Percentiles rank a stretch among this genome's conserved stretches.
These are phyloP conservation scores for Phalera bucephala DNA, from an alignment of 2,888 invertebrate genomes.

Conservation along the genomic window DNA sequence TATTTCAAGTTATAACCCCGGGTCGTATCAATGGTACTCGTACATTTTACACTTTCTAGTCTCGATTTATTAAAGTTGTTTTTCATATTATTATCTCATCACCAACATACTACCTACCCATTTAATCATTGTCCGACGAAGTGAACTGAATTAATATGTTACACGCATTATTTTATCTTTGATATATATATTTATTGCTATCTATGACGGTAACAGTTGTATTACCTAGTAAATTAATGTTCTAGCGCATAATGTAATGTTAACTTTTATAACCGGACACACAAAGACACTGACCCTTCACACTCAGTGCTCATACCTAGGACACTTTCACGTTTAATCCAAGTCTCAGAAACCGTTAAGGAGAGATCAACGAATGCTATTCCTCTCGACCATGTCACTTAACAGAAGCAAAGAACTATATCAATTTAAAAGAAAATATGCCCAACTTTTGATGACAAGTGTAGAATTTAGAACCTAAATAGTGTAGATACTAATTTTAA, in stretches of 20 bases:
- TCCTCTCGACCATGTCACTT: too few species aligned
- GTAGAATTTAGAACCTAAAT: too few species aligned
- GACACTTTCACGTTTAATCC: too few species aligned
- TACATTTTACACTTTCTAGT: conserved; percentile 75
- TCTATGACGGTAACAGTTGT: conserved; percentile 18
- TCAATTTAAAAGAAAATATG: too few species aligned
- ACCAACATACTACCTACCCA: conserved; percentile 28
- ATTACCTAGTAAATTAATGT: conserved; percentile 24
- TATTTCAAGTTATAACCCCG: conserved; percentile 19
- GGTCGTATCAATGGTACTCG: conserved; percentile 60
- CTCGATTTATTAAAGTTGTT: conserved; percentile 67
- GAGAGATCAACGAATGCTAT: too few species aligned
- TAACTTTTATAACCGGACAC: not conserved
- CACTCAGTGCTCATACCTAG: too few species aligned
- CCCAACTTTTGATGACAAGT: too few species aligned
- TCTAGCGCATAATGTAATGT: conserved; percentile 21
- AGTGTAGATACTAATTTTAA: too few species aligned
- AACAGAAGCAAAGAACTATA: too few species aligned
- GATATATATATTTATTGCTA: conserved; percentile 22
- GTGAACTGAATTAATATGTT: conserved; percentile 13
- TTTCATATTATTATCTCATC: conserved; percentile 39
- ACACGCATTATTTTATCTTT: conserved; percentile 21
- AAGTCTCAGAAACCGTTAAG: too few species aligned
- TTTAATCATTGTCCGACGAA: conserved; percentile 11
- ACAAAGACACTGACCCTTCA: too few species aligned